A percentile compares a stretch with the other conserved stretches of the same genome.
phyloP scores from a whole-genome alignment of 2,888 invertebrate species.

The Entomobrya multifasciata region DNA sequence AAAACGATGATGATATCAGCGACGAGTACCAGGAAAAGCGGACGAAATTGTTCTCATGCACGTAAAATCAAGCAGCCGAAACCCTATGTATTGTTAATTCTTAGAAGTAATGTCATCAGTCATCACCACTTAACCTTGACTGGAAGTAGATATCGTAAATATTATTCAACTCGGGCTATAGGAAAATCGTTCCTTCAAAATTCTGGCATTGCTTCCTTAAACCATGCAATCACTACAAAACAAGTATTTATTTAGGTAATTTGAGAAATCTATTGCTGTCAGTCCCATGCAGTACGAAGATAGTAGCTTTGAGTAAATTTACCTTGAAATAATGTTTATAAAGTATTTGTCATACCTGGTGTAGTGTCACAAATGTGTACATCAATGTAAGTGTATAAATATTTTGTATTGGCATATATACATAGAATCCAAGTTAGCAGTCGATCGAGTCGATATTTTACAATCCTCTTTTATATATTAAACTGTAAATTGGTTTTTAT shows the following conservation, averaged over 20 bases:
- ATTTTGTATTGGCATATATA: too few relatives aligned
- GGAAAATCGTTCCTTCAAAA: neutral
- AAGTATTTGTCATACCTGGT: too few relatives aligned
- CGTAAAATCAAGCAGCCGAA: neutral
- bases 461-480: too few relatives aligned
- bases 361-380: too few relatives aligned
- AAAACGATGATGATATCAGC: neutral
- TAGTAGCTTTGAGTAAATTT: too few relatives aligned
- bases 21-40: neutral
- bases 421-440: too few relatives aligned
- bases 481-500: too few relatives aligned
- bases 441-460: too few relatives aligned
- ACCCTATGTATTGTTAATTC: neutral
- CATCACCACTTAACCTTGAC: conserved; percentile 21
- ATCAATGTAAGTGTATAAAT: neutral
- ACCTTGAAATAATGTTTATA: too few relatives aligned
- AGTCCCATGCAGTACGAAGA: too few relatives aligned
- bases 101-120: conserved; percentile 2
- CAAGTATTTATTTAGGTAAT: neutral
- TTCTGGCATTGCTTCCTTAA: neutral
- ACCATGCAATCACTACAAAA: neutral
- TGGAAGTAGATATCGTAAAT: neutral
- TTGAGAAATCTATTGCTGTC: too few relatives aligned
- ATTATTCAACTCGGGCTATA: neutral
- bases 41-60: too few relatives aligned